Evolutionary conservation across 2,113 vertebrate species (phyloP), one percentile per base, ranked within the genome.

Genomic region (Plecturocebus donacophilus): DNA sequence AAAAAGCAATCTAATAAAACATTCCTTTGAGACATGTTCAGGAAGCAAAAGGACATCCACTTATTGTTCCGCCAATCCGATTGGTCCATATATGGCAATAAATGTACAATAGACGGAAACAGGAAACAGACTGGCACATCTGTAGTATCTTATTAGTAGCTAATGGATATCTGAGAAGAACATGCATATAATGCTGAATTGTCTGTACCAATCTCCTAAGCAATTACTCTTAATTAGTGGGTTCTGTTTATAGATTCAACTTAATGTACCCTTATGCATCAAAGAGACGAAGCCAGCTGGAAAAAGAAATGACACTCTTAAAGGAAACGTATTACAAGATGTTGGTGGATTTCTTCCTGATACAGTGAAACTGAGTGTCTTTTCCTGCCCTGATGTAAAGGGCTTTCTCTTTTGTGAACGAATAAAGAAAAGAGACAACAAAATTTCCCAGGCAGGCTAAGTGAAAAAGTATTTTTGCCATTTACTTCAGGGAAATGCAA

Each of bases 101-200:
- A 99, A 98, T 98, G 98, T 98, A 99, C 99, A 99, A 99, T 99
- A 98, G 99, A 98, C 99, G 99, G 99, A 99, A 99, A 99, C 99
- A 99, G 99, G 99, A 99, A 99, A 99, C 98, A 98, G 98, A 98
- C 98, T 98, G 98, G 98, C 98, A 99, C 99, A 99, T 99, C 99
- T 98, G 98, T 99, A 99, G 98, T 98, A 99, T 99, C 99, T 99
- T 99, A 99, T 99, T 99, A 99, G 98, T 90, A 96, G 97, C 98
- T 99, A 99, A 99, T 99, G 99, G 98, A 99, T 98, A 99, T 99
- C 99, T 98, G 98, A 99, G 98, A 99, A 98, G 98, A 99, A 99
- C 99, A 99, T 93, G 98, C 98, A 98, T 98, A 98, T 98, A 98
- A 99, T 98, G 98, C 98, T 98, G 98, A 99, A 98, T 98, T 97